Conservation (phyloP, 2,888 invertebrate species). For the Diloba caeruleocephala region DNA sequence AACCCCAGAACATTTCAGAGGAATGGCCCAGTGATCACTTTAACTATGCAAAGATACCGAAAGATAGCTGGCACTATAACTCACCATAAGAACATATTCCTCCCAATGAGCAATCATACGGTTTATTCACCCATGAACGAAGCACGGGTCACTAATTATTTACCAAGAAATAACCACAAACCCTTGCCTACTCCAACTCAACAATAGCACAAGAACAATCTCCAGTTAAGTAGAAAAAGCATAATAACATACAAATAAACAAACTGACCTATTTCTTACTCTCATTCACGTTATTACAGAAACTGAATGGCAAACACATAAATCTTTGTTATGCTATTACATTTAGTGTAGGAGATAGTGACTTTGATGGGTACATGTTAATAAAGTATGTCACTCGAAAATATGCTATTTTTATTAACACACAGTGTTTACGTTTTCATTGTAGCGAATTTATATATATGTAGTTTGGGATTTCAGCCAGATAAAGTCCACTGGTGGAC, state of each 20-base stretch:
- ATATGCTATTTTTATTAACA: neutral
- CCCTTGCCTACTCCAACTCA: slow-evolving; percentile 1
- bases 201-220: slow-evolving; percentile 14
- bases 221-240: slow-evolving; percentile 40
- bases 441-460: no score
- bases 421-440: no score
- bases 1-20: no score
- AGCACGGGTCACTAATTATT: no score
- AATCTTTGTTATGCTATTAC: slow-evolving; percentile 59
- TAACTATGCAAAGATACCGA: no score
- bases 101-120: no score
- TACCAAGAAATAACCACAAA: slow-evolving; percentile 12
- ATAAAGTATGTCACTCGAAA: neutral
- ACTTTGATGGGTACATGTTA: neutral
- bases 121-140: no score
- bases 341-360: slow-evolving; percentile 37
- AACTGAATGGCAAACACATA: slow-evolving; percentile 62
- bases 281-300: slow-evolving; percentile 55
- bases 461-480: no score
- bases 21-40: no score
- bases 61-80: no score
- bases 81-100: no score
- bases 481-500: no score
- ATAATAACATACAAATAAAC: slow-evolving; percentile 48
- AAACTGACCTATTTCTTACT: slow-evolving; percentile 57